These are phyloP conservation scores for Cryptus armator DNA, from an alignment of 2,888 invertebrate species.

Conservation along the genomic window DNA sequence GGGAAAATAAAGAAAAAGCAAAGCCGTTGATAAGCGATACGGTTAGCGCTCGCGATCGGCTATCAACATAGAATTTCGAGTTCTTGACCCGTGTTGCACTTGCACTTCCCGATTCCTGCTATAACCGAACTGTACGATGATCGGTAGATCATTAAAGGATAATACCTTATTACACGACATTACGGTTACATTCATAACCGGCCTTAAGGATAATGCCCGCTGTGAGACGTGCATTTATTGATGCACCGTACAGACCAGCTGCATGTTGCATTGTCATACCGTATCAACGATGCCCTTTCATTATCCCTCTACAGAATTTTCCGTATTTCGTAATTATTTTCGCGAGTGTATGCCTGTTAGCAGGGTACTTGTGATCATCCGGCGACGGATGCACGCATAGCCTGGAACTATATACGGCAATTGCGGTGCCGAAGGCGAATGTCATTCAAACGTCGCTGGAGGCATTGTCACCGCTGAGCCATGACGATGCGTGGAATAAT, in stretches of 20 bases:
- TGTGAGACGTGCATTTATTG: constrained; percentile 35
- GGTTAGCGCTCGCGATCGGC: not conserved
- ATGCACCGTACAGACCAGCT: constrained; percentile 5
- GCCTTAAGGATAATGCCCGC: constrained; percentile 11
- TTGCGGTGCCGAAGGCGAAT: too few species aligned
- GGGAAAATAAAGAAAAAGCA: not conserved
- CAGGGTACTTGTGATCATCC: too few species aligned
- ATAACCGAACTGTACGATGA: not conserved
- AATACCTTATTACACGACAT: constrained; percentile 9
- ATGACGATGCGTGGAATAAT: too few species aligned
- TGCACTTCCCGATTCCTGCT: constrained; percentile 8
- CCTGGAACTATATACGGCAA: too few species aligned
- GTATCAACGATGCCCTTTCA: constrained; percentile 10
- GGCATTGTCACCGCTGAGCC: too few species aligned
- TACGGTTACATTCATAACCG: not conserved
- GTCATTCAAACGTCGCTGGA: too few species aligned
- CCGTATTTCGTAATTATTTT: constrained; percentile 12
- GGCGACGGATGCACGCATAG: too few species aligned
- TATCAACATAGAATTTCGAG: constrained; percentile 5
- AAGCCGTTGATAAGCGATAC: not conserved
- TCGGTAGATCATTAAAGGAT: constrained; percentile 34
- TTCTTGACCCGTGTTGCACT: not conserved
- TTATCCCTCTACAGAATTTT: not conserved
- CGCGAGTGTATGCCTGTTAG: not conserved
- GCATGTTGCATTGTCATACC: not conserved